Base-by-base conservation (phyloP, 30 jellyfish, hydroid and myxozoan genomes). In the Cassiopea xamachana region DNA sequence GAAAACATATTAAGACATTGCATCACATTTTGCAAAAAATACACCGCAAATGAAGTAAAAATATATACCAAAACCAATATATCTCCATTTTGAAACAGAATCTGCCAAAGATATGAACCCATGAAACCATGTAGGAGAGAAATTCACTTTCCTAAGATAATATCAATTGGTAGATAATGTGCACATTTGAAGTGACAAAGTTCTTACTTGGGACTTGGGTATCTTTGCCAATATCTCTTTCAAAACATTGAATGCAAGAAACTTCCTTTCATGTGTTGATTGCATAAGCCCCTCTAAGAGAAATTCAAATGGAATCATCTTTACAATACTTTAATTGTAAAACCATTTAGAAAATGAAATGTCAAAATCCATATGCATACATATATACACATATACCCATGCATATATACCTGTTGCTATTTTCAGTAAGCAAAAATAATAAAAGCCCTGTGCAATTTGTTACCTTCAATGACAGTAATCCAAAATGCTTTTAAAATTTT, bases 261-360 rank as follows among this genome's bases (percentile, higher is more conserved):
- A 95, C 80, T 95, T 95, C 51, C 99, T 84, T 80, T 91, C 97
- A 64, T 91, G 99, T 48, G 98, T 81, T 9, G 99, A 95, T 73
- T 83, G 89, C 96, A 95, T 73, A 16, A 91, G 92, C 43, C 88
- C 84, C 18, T 89, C 99, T 95, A 77, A 1, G 19, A 75, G 1
- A 44, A 67, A 67, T 67, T 27, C 39, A 27, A 27, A 27, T 27
- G 39, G 39, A 27, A 27, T 27, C 39, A 27, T 0, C 39, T 27
- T 27, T 27, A 27, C 0, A 27, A 0, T 0, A 27, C 39, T 27
- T 27, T 27, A 27, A 27, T 27, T 27, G 39, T 27, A 27, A 27
- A 27, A 27, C 39, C 39, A 27, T 27, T 27, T 27, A 27, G 39
- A 27, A 27, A 27, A 27, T 27, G 39, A 27, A 27, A 27, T 27